Evolutionary conservation across 2,888 invertebrate genomes (phyloP), one percentile per base, ranked within the genome.

Genomic region (Meandrusa payeni): DNA sequence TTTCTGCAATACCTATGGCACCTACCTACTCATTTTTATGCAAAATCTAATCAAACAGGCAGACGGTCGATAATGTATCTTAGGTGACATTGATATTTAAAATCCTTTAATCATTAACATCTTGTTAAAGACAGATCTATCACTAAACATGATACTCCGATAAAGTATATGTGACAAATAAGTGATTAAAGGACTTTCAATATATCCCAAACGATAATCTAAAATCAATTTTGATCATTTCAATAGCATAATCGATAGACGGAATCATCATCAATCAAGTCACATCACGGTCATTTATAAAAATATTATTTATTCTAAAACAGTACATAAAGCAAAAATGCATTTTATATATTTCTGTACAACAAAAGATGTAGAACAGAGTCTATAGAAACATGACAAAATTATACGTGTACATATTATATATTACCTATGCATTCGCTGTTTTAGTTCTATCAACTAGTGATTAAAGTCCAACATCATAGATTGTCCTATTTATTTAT

Each of bases 401-500:
- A 57, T 45, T 12, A 41, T 19, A 11, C 3, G 6, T 32, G 12
- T 10, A 15, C 24, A 15, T 36, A 7, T 32, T 37, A 46, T 24
- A 26, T 40, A 41, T 27, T 27, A 22, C 53, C 53, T 53, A 50
- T 47, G 47, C 48, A 56, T 59, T 62, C 55, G 58, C 61, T 57
- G 60, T 61, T 61, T 67, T 58, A 50, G 49, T 29, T 43, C 51
- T 58, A 60, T 41, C 51, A 54, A 44, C 64, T 60, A 64, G 51
- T 57, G 59, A 55, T 64, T 60, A 61, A 69, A 68, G 50, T 69
- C 64, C 65, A 75, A 73, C 69, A 61, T 67, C 54, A 66, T 67
- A 65, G 61, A 64, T 72, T 71, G 63, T 68, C 64, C 69, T 77
- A 75, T 59, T 64, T 61, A 67, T 71, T 60, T 59, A 64, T n/a